A percentile compares a stretch with the other conserved stretches of the same genome.
Evolutionary conservation across 1,140 invertebrate species (phyloP).

Genomic region (Heliconius himera): DNA sequence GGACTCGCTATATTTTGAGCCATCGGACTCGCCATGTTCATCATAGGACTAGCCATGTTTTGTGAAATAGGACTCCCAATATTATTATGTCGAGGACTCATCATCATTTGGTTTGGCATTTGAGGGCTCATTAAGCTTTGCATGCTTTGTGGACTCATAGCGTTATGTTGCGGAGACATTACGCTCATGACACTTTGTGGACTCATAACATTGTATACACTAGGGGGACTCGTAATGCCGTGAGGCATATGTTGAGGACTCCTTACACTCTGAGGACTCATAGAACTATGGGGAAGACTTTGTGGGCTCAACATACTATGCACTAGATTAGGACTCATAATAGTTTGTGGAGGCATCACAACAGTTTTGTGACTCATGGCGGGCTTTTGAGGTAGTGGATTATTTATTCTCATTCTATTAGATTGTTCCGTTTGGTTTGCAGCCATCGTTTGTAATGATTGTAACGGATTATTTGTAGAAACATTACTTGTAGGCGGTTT

Average conservation of each 20-base stretch:
- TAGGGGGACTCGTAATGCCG: conserved; percentile 74
- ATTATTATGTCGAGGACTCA: conserved; percentile 75
- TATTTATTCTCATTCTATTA: conserved; percentile 65
- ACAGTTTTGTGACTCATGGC: conserved; percentile 68
- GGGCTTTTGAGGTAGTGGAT: conserved; percentile 66
- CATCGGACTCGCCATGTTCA: conserved; percentile 72
- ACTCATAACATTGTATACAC: conserved; percentile 76
- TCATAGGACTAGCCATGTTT: conserved; percentile 71
- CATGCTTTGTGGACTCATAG: conserved; percentile 77
- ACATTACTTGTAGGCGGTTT: conserved; percentile 52
- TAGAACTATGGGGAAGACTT: conserved; percentile 68
- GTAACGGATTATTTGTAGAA: conserved; percentile 59
- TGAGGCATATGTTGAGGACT: conserved; percentile 75
- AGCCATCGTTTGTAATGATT: conserved; percentile 72
- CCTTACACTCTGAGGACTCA: conserved; percentile 75
- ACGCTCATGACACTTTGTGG: conserved; percentile 76
- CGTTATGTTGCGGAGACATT: conserved; percentile 78
- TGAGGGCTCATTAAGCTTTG: conserved; percentile 76
- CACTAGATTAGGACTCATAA: conserved; percentile 65
- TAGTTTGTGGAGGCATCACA: conserved; percentile 64
- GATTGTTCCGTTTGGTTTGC: conserved; percentile 67
- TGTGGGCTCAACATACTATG: conserved; percentile 70
- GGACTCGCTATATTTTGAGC: conserved; percentile 70
- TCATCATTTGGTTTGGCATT: conserved; percentile 73
- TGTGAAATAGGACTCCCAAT: conserved; percentile 73